These are phyloP conservation scores for Bolinopsis microptera DNA, from an alignment of 37 sponge, comb jelly and placozoan genomes.

Conservation along the genomic window DNA sequence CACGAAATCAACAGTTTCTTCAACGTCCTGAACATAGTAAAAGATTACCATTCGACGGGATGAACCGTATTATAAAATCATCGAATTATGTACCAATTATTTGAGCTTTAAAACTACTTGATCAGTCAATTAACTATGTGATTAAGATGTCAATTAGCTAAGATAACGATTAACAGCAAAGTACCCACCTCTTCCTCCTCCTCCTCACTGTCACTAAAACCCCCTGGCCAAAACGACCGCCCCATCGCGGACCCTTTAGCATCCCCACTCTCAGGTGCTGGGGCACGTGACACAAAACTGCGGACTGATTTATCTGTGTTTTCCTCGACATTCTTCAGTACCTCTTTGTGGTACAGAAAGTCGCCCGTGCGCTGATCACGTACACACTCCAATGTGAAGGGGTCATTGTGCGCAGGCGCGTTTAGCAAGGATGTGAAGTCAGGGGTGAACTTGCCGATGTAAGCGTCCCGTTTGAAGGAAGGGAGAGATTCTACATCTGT, in stretches of 20 bases:
- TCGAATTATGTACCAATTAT: too few relatives aligned
- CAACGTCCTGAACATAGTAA: too few relatives aligned
- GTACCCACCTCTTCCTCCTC: constrained; percentile 33
- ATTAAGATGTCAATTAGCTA: too few relatives aligned
- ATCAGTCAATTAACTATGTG: too few relatives aligned
- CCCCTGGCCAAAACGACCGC: not conserved
- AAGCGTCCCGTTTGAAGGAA: not conserved
- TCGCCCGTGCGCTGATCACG: not conserved
- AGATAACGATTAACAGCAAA: too few relatives aligned
- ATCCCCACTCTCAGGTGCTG: not conserved
- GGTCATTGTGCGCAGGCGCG: not conserved
- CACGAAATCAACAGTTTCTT: not conserved
- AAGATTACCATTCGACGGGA: too few relatives aligned
- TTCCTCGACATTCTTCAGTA: not conserved
- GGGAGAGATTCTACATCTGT: constrained; percentile 61
- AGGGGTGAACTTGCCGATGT: not conserved
- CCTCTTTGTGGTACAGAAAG: constrained; percentile 32
- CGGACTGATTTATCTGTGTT: not conserved
- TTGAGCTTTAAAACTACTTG: too few relatives aligned
- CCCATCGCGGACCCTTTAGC: constrained; percentile 18
- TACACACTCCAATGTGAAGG: not conserved
- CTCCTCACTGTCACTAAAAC: constrained; percentile 24
- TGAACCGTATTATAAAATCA: too few relatives aligned
- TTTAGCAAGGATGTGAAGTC: not conserved
- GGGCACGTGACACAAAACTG: not conserved